A percentile compares a stretch with the other conserved stretches of the same genome.
phyloP scores from a whole-genome alignment of 2,113 vertebrate genomes.

The Salvator merianae region DNA sequence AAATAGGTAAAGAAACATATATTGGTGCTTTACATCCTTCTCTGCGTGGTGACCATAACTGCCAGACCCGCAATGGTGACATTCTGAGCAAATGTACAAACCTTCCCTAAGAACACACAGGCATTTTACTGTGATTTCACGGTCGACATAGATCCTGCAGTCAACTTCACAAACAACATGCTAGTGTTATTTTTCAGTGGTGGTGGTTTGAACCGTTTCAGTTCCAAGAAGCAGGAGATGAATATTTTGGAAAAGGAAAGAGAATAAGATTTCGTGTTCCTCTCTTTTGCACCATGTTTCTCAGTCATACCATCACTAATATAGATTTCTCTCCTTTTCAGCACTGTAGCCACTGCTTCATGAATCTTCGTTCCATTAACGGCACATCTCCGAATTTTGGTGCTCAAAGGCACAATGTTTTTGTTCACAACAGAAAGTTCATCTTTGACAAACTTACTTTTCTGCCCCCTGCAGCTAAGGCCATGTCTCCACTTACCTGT shows the following conservation, averaged over 20 bases:
- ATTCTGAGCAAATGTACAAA: not conserved
- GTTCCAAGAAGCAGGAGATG: not conserved
- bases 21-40: not conserved
- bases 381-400: too few relatives aligned
- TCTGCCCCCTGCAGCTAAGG: not conserved
- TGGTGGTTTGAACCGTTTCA: not conserved
- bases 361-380: not conserved
- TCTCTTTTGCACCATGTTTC: too few relatives aligned
- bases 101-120: not conserved
- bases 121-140: too few relatives aligned
- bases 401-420: too few relatives aligned
- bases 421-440: not conserved
- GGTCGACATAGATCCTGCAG: not conserved
- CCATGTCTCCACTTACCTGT: too few relatives aligned
- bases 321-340: too few relatives aligned
- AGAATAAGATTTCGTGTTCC: not conserved
- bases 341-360: not conserved
- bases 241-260: not conserved
- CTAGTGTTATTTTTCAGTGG: not conserved
- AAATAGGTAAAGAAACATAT: not conserved
- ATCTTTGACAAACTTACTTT: not conserved
- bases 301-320: not conserved
- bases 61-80: not conserved
- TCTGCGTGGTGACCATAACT: not conserved
- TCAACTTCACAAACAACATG: not conserved